Conservation (phyloP, 2,797 vertebrate genomes). For the Alfaro cultratus region DNA sequence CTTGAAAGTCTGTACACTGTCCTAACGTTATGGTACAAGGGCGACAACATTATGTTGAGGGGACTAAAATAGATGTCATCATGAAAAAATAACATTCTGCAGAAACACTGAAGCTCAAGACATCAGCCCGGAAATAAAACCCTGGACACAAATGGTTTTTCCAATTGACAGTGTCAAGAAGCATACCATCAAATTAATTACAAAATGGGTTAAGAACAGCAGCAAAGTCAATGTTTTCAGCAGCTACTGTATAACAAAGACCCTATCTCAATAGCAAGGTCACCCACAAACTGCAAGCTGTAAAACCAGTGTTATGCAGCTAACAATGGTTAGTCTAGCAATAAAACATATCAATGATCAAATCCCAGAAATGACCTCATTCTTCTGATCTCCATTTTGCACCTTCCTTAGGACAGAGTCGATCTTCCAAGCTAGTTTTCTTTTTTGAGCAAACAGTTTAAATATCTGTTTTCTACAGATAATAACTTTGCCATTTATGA, state of each 20-base stretch:
- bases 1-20: not conserved
- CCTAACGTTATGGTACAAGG: not conserved
- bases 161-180: not conserved
- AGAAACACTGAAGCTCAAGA: not conserved
- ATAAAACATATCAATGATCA: not conserved
- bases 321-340: not conserved
- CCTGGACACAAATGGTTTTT: not conserved
- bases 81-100: not conserved
- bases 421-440: not conserved
- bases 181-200: not conserved
- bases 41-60: not conserved
- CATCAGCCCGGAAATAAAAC: not conserved
- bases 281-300: not conserved
- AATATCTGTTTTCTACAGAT: not conserved
- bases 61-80: not conserved
- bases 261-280: not conserved
- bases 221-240: not conserved
- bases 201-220: not conserved
- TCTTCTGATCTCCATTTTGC: conserved; percentile 13
- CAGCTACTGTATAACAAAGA: not conserved
- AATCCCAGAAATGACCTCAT: not conserved
- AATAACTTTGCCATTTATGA: not conserved
- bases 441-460: not conserved
- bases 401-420: not conserved
- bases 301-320: not conserved